A percentile compares a stretch with the other conserved stretches of the same genome.
phyloP scores from a whole-genome alignment of 1,140 invertebrate species.

The Cataglyphis hispanica region DNA sequence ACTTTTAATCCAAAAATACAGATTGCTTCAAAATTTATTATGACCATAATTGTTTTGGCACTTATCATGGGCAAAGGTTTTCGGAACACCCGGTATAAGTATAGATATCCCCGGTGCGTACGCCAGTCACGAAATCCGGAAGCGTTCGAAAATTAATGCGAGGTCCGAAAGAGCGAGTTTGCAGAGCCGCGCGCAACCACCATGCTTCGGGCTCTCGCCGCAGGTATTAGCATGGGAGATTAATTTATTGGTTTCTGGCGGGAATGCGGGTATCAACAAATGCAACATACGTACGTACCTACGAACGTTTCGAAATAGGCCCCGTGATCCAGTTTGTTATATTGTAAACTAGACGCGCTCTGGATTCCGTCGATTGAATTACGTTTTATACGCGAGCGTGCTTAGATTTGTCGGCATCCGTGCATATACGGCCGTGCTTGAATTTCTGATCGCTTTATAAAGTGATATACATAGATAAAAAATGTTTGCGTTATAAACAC shows the following conservation, averaged over 20 bases:
- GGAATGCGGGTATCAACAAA: constrained; percentile 72
- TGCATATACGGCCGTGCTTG: constrained; percentile 61
- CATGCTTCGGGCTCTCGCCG: constrained; percentile 39
- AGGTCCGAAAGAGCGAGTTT: constrained; percentile 62
- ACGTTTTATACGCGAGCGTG: constrained; percentile 64
- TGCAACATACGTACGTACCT: constrained; percentile 37
- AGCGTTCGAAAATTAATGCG: constrained; percentile 74
- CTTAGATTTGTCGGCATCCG: constrained; percentile 56
- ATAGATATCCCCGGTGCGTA: constrained; percentile 17
- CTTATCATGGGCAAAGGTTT: background rate
- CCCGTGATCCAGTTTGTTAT: constrained; percentile 61
- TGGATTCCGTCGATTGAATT: constrained; percentile 66
- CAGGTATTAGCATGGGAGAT: constrained; percentile 75
- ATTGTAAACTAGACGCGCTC: constrained; percentile 24
- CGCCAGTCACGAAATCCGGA: constrained; percentile 67
- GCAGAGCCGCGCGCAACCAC: constrained; percentile 35
- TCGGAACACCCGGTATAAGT: background rate
- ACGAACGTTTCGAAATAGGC: constrained; percentile 70
- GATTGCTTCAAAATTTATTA: background rate
- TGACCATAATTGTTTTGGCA: background rate
- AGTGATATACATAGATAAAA: constrained; percentile 55
- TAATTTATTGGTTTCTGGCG: constrained; percentile 74
- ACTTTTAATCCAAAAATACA: background rate
- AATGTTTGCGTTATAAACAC: constrained; percentile 13
- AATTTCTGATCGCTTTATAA: constrained; percentile 58